phyloP scores from a whole-genome alignment of 2,113 vertebrate genomes.

The Pteruthius melanotis region DNA sequence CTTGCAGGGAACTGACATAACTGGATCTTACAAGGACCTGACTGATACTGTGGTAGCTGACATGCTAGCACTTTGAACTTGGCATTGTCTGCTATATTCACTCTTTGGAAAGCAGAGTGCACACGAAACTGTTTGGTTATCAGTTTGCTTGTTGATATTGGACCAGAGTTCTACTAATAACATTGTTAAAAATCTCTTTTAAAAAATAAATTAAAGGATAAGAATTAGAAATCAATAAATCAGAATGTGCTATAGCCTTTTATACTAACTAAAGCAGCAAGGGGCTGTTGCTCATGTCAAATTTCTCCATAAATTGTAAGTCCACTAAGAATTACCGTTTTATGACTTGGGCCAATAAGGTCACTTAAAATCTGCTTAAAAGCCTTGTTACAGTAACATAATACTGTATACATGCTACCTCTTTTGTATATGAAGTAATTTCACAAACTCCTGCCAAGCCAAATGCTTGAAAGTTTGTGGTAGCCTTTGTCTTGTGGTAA shows the following conservation, averaged over 20 bases:
- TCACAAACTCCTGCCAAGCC: background rate
- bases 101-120: background rate
- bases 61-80: background rate
- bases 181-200: background rate
- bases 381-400: conserved; percentile 1
- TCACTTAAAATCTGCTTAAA: background rate
- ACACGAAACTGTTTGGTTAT: background rate
- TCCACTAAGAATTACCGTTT: background rate
- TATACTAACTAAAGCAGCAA: background rate
- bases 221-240: background rate
- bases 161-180: background rate
- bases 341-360: background rate
- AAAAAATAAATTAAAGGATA: background rate
- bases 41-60: background rate
- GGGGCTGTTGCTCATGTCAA: background rate
- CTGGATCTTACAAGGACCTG: background rate
- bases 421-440: background rate
- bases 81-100: background rate
- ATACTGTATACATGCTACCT: background rate
- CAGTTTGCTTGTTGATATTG: background rate
- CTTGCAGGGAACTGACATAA: background rate
- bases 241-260: background rate
- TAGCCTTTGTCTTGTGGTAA: background rate
- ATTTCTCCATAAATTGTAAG: background rate
- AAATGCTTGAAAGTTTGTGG: background rate